A percentile compares a stretch with the other conserved stretches of the same genome.
These are phyloP conservation scores for Hololepta plana DNA, from an alignment of 2,888 invertebrate species.

Conservation along the genomic window DNA sequence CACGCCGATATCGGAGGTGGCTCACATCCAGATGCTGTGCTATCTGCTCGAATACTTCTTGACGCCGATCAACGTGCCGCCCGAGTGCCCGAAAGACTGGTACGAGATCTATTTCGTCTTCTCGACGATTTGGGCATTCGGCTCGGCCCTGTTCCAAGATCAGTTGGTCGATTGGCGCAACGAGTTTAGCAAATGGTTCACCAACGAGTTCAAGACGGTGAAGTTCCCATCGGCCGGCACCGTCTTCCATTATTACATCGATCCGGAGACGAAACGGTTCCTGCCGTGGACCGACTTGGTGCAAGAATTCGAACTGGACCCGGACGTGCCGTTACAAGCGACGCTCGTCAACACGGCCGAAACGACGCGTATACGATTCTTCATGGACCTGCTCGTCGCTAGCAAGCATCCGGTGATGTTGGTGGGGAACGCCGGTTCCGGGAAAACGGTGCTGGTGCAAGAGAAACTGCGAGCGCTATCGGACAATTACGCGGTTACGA, in stretches of 20 bases:
- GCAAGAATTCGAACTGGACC: slow-evolving; percentile 60
- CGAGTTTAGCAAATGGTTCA: slow-evolving; percentile 93
- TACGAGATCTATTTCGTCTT: slow-evolving; percentile 89
- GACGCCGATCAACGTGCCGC: slow-evolving; percentile 60
- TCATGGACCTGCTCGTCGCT: slow-evolving; percentile 67
- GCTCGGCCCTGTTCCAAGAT: slow-evolving; percentile 81
- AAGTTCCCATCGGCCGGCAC: slow-evolving; percentile 72
- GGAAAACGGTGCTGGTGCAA: slow-evolving; percentile 80
- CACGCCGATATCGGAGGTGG: slow-evolving; percentile 78
- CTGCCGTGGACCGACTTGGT: slow-evolving; percentile 75
- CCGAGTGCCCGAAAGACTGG: slow-evolving; percentile 86
- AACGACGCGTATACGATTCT: slow-evolving; percentile 72
- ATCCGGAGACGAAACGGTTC: slow-evolving; percentile 69
- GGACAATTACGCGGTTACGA: slow-evolving; percentile 64
- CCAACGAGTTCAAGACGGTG: slow-evolving; percentile 77
- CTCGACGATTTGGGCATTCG: slow-evolving; percentile 83
- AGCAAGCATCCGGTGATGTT: slow-evolving; percentile 76
- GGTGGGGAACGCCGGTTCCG: slow-evolving; percentile 76
- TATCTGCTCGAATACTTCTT: slow-evolving; percentile 72
- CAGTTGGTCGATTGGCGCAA: slow-evolving; percentile 80
- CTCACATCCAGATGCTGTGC: slow-evolving; percentile 77
- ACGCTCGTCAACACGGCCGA: slow-evolving; percentile 72
- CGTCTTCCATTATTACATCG: slow-evolving; percentile 81
- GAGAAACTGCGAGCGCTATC: slow-evolving; percentile 60
- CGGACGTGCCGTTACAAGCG: slow-evolving; percentile 66